Conservation (phyloP, 2,888 invertebrate genomes). For the Hypercompe scribonia region DNA sequence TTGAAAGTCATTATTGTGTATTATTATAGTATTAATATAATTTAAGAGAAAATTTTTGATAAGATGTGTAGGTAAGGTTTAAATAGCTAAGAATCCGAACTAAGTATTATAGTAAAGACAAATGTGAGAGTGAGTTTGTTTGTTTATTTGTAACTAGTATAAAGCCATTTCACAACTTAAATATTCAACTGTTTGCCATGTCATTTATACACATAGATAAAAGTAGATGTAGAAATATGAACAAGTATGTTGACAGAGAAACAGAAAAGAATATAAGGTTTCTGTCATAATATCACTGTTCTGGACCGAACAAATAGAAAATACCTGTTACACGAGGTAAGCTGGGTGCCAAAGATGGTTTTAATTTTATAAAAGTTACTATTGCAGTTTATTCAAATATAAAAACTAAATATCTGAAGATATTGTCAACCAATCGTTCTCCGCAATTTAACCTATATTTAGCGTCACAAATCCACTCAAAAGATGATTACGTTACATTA, state of each 20-base stretch:
- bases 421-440: neutral
- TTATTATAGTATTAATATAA: no score
- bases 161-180: neutral
- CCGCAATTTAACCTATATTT: neutral
- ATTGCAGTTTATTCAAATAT: neutral
- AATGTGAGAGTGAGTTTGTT: neutral
- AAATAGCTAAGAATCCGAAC: neutral
- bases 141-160: neutral
- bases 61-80: neutral
- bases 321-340: neutral
- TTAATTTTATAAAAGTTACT: neutral
- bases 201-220: neutral
- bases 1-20: neutral
- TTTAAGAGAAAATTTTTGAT: neutral
- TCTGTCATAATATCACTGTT: neutral
- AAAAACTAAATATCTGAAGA: no score
- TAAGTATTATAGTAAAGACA: neutral
- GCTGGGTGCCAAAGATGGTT: neutral
- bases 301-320: neutral
- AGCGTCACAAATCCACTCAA: neutral
- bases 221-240: neutral
- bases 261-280: neutral
- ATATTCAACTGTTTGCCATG: neutral
- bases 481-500: no score
- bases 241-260: neutral